These are phyloP conservation scores for Erynnis tages DNA, from an alignment of 2,888 invertebrate genomes.

Conservation along the genomic window DNA sequence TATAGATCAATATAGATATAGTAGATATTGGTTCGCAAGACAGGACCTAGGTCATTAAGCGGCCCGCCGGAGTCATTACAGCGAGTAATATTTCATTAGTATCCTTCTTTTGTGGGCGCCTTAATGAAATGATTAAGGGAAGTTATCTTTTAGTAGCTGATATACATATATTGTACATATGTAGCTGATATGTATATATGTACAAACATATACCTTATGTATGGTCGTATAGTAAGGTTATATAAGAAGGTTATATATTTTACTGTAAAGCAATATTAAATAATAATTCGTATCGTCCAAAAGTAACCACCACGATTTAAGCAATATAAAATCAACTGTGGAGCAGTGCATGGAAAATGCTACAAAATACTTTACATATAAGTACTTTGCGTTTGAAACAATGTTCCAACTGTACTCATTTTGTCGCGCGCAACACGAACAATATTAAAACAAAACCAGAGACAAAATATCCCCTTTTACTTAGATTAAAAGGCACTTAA, in stretches of 20 bases:
- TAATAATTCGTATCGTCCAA: too few relatives aligned
- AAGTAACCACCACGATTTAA: too few relatives aligned
- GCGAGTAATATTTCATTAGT: constrained; percentile 64
- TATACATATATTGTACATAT: too few relatives aligned
- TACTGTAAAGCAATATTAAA: too few relatives aligned
- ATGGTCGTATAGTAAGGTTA: too few relatives aligned
- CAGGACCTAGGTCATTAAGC: constrained; percentile 62
- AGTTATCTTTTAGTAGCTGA: constrained; percentile 40
- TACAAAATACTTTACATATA: background rate
- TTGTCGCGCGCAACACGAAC: too few relatives aligned
- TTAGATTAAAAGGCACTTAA: constrained; percentile 6
- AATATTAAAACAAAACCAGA: too few relatives aligned
- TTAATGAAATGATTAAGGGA: constrained; percentile 71
- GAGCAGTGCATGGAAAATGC: background rate
- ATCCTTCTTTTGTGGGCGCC: constrained; percentile 56
- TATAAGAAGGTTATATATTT: too few relatives aligned
- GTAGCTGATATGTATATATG: too few relatives aligned
- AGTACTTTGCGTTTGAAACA: background rate
- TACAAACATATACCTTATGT: too few relatives aligned
- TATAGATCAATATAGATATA: background rate
- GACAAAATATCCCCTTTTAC: too few relatives aligned
- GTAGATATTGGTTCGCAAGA: constrained; percentile 31
- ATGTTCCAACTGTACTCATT: background rate
- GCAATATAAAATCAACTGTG: background rate
- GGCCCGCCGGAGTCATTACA: constrained; percentile 55